Conservation (phyloP, 1,140 invertebrate species). For the Penaeus indicus region DNA sequence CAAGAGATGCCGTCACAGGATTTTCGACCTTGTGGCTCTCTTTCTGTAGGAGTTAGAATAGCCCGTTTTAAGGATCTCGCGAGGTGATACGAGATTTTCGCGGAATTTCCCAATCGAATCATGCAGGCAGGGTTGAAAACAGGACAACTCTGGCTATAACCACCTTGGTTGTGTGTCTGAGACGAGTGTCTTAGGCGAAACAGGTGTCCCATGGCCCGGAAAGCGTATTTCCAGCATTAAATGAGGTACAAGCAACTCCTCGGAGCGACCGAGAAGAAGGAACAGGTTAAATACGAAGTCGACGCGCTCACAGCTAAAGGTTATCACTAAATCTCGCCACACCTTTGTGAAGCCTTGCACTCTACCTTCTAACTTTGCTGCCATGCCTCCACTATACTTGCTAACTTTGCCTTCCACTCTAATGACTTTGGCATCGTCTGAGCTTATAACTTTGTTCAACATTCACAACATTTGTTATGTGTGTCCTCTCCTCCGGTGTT, state of each 20-base stretch:
- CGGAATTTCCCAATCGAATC: slow-evolving; percentile 44
- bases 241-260: too few relatives aligned
- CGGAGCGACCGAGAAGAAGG: not conserved
- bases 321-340: slow-evolving; percentile 13
- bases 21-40: not conserved
- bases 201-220: too few relatives aligned
- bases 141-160: slow-evolving; percentile 12
- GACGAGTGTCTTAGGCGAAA: too few relatives aligned
- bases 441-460: too few relatives aligned
- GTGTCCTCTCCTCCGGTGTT: too few relatives aligned
- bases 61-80: not conserved
- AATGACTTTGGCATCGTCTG: too few relatives aligned
- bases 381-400: too few relatives aligned
- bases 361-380: too few relatives aligned
- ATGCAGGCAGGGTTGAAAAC: slow-evolving; percentile 28
- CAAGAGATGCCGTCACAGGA: not conserved
- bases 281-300: slow-evolving; percentile 14
- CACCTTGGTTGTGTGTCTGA: too few relatives aligned
- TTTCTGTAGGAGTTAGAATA: not conserved
- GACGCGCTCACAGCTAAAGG: not conserved
- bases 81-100: slow-evolving; percentile 38
- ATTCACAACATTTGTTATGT: too few relatives aligned
- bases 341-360: not conserved
- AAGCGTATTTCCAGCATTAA: too few relatives aligned
- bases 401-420: too few relatives aligned